Evolutionary conservation across 1,140 invertebrate species (phyloP).

Genomic region (Pissodes strobi): DNA sequence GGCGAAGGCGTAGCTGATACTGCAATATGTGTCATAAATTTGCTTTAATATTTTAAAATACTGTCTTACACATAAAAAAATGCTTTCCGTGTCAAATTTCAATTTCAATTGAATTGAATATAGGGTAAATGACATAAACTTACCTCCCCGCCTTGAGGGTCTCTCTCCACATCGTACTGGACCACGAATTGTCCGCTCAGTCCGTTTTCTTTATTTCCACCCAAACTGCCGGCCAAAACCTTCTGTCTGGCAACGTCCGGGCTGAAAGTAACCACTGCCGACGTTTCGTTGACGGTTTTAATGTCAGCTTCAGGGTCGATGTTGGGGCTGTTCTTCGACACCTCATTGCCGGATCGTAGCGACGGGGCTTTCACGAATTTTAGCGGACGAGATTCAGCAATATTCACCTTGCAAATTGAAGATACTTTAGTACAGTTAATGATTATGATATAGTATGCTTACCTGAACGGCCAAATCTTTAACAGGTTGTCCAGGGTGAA

Average conservation of each 20-base stretch:
- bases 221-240: slow-evolving; percentile 42
- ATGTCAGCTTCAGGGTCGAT: slow-evolving; percentile 44
- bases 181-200: slow-evolving; percentile 67
- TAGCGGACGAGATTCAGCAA: slow-evolving; percentile 63
- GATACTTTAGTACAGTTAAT: no score
- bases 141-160: slow-evolving; percentile 61
- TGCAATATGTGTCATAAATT: no score
- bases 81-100: no score
- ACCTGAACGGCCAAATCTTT: slow-evolving; percentile 60
- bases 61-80: no score
- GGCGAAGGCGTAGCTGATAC: no score
- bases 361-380: slow-evolving; percentile 62
- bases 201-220: slow-evolving; percentile 55
- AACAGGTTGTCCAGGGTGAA: slow-evolving; percentile 62
- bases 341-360: slow-evolving; percentile 61
- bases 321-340: no score
- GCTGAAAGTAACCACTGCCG: slow-evolving; percentile 52
- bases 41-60: no score
- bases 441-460: no score
- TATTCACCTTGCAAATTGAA: slow-evolving; percentile 62
- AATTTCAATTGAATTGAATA: no score
- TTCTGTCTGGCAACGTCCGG: slow-evolving; percentile 60
- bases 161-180: slow-evolving; percentile 66
- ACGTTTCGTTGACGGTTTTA: slow-evolving; percentile 47
- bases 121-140: no score